Percentiles rank a stretch among this genome's conserved stretches.
Conservation (phyloP, 2,888 invertebrate species). For the Drosophila kanekoi region DNA sequence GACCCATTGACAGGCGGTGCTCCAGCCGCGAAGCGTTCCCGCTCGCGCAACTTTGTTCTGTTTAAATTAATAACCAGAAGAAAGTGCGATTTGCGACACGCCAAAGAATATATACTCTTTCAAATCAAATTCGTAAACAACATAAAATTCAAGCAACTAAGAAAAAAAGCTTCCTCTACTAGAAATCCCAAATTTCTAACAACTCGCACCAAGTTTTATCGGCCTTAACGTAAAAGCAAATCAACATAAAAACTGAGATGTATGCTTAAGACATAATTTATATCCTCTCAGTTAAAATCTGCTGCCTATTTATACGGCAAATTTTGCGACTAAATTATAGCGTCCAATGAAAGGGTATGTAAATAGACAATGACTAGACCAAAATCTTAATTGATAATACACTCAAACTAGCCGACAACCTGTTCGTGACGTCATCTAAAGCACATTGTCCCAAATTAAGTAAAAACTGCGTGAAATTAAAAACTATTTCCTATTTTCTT, state of each 20-base stretch:
- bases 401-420: constrained; percentile 5
- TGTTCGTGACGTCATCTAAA: constrained; percentile 15
- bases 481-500: background rate
- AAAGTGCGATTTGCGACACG: background rate
- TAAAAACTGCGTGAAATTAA: background rate
- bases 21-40: constrained; percentile 6
- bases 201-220: too few relatives aligned
- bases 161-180: too few relatives aligned
- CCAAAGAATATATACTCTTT: background rate
- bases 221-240: too few relatives aligned
- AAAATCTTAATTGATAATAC: constrained; percentile 33
- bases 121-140: background rate
- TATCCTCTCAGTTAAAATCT: too few relatives aligned
- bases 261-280: too few relatives aligned
- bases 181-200: too few relatives aligned
- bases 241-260: too few relatives aligned
- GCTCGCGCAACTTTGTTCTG: background rate
- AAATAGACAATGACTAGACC: constrained; percentile 33
- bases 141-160: too few relatives aligned
- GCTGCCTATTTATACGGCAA: too few relatives aligned
- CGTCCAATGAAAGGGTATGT: background rate
- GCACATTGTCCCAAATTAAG: constrained; percentile 11
- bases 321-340: background rate
- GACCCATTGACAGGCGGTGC: constrained; percentile 37
- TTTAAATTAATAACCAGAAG: background rate